Evolutionary conservation across 1,140 invertebrate genomes (phyloP).

Genomic region (Nebria ingens): DNA sequence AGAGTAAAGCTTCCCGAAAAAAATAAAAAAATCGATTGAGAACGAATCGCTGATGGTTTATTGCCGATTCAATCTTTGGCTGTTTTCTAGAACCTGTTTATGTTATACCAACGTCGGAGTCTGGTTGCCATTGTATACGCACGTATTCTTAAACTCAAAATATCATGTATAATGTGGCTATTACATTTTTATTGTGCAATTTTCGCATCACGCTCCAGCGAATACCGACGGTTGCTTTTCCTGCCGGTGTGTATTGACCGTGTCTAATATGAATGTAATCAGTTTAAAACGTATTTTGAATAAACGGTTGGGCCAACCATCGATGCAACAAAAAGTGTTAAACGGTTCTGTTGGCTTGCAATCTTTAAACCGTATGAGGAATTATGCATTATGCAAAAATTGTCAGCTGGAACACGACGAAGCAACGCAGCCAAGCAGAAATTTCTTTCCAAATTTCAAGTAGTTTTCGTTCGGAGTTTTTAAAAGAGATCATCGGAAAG

Average conservation of each 20-base stretch:
- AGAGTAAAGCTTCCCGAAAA: no score
- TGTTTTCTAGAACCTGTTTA: not conserved
- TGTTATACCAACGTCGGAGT: no score
- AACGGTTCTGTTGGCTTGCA: no score
- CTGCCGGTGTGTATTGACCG: not conserved
- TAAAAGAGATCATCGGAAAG: constrained; percentile 2
- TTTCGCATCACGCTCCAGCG: not conserved
- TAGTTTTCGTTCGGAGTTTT: not conserved
- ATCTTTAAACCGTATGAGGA: not conserved
- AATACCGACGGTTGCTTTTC: not conserved
- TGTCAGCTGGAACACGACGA: not conserved
- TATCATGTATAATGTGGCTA: not conserved
- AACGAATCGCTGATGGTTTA: not conserved
- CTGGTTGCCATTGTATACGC: no score
- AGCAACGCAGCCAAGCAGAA: not conserved
- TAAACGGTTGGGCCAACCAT: no score
- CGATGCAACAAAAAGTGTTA: no score
- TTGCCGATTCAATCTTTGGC: not conserved
- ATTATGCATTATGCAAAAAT: not conserved
- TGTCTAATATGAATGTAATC: not conserved
- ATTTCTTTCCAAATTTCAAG: not conserved
- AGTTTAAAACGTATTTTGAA: not conserved
- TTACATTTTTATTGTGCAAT: constrained; percentile 1
- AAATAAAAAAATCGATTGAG: not conserved
- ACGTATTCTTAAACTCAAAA: not conserved